Conservation (phyloP, 2,888 invertebrate species). For the Andrena bicolor region DNA sequence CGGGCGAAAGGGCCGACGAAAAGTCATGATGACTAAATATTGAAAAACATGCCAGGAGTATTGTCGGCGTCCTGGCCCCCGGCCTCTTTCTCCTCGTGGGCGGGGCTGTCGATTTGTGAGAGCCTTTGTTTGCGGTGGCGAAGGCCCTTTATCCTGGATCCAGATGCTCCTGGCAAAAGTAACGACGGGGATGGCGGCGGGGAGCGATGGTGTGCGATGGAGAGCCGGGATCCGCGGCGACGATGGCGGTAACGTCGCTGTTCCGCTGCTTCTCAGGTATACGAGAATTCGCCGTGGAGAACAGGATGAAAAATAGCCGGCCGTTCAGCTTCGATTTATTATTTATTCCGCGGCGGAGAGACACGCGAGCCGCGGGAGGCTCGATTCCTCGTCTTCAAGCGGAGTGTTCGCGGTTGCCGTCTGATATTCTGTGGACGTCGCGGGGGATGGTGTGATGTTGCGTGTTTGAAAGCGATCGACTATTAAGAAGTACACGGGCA, state of each 20-base stretch:
- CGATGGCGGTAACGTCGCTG: conserved; percentile 12
- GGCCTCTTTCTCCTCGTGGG: conserved; percentile 70
- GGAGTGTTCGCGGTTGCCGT: too few relatives aligned
- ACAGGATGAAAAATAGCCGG: conserved; percentile 41
- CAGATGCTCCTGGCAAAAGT: conserved; percentile 65
- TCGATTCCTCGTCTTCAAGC: background rate
- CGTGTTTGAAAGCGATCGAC: too few relatives aligned
- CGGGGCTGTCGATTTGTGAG: conserved; percentile 75
- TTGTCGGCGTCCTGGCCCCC: conserved; percentile 78
- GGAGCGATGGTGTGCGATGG: background rate
- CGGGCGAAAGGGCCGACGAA: conserved; percentile 80
- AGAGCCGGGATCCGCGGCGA: conserved; percentile 6
- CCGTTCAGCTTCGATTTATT: conserved; percentile 11
- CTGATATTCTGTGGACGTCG: too few relatives aligned
- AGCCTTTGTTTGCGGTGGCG: conserved; percentile 74
- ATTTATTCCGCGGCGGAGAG: conserved; percentile 14
- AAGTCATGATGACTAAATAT: conserved; percentile 85
- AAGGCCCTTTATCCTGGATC: conserved; percentile 70
- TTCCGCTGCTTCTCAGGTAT: conserved; percentile 55
- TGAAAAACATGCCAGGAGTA: conserved; percentile 84
- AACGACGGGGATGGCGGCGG: background rate
- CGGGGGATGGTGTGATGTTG: too few relatives aligned
- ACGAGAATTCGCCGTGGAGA: conserved; percentile 52
- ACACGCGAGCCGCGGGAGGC: background rate
- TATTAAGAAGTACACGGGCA: too few relatives aligned